Evolutionary conservation across 2,888 invertebrate genomes (phyloP).

Genomic region (Pyrrhosoma nymphula): DNA sequence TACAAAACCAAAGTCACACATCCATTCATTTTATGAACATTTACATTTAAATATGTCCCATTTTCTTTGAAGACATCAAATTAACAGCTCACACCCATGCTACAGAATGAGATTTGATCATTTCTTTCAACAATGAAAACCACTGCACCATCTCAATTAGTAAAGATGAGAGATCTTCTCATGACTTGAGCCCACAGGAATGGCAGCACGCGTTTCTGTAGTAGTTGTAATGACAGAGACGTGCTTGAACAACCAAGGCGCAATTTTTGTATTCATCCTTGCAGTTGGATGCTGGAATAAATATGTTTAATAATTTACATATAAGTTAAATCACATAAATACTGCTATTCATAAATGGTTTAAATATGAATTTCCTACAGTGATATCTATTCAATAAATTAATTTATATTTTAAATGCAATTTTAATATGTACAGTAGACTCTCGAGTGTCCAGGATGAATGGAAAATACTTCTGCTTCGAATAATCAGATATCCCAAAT

Average conservation of each 20-base stretch:
- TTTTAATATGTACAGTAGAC: too few species aligned
- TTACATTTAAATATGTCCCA: background rate
- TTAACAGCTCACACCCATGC: background rate
- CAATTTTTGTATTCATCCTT: slow-evolving; percentile 89
- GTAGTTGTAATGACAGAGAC: slow-evolving; percentile 91
- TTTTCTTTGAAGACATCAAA: background rate
- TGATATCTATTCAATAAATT: too few species aligned
- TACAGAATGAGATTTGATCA: slow-evolving; percentile 10
- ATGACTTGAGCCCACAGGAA: slow-evolving; percentile 77
- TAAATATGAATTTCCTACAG: too few species aligned
- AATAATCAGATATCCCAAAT: too few species aligned
- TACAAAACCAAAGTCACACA: background rate
- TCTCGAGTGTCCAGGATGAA: too few species aligned
- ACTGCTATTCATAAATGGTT: too few species aligned
- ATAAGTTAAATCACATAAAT: background rate
- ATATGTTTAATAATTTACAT: background rate
- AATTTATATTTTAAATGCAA: too few species aligned
- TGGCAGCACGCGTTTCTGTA: slow-evolving; percentile 91
- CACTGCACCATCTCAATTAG: background rate
- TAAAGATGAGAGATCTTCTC: background rate
- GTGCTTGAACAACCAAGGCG: slow-evolving; percentile 89
- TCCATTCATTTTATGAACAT: background rate
- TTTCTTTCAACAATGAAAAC: background rate
- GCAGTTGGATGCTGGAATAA: slow-evolving; percentile 77
- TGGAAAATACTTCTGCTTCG: too few species aligned